phyloP scores from a whole-genome alignment of 2,797 vertebrate genomes.

The Dendrocincla fuliginosa region DNA sequence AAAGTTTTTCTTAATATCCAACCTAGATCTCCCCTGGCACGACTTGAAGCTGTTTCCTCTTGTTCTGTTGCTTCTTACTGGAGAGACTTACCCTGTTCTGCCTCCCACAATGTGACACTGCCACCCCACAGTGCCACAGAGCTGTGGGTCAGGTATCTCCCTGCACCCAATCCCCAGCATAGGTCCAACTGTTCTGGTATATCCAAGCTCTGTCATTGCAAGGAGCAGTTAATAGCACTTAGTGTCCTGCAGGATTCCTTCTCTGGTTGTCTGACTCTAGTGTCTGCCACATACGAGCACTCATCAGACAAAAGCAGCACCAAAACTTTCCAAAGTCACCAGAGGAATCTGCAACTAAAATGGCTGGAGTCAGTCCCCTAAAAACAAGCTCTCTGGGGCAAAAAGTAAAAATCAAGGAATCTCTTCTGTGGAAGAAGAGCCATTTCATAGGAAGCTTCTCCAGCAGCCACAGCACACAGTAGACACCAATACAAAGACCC shows the following conservation, averaged over 20 bases:
- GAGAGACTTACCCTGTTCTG: not conserved
- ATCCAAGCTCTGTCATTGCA: not conserved
- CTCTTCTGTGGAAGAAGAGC: not conserved
- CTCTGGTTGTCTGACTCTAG: not conserved
- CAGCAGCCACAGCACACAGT: not conserved
- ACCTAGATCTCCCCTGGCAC: not conserved
- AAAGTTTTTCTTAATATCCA: not conserved
- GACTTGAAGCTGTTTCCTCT: not conserved
- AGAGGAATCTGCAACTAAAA: not conserved
- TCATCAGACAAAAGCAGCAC: not conserved
- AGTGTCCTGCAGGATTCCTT: not conserved
- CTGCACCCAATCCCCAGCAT: not conserved
- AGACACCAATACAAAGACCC: not conserved
- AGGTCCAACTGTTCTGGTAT: accelerated
- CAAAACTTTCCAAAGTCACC: not conserved
- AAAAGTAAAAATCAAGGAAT: not conserved
- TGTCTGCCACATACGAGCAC: not conserved
- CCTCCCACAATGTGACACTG: not conserved
- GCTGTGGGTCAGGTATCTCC: not conserved
- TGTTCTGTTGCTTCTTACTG: not conserved
- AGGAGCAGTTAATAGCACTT: not conserved
- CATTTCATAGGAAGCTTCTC: not conserved
- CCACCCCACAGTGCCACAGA: not conserved
- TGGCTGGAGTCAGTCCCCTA: not conserved
- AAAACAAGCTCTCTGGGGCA: not conserved